Evolutionary conservation across 2,888 invertebrate genomes (phyloP), one percentile per base, ranked within the genome.

Genomic region (Tryphoninae sp.): DNA sequence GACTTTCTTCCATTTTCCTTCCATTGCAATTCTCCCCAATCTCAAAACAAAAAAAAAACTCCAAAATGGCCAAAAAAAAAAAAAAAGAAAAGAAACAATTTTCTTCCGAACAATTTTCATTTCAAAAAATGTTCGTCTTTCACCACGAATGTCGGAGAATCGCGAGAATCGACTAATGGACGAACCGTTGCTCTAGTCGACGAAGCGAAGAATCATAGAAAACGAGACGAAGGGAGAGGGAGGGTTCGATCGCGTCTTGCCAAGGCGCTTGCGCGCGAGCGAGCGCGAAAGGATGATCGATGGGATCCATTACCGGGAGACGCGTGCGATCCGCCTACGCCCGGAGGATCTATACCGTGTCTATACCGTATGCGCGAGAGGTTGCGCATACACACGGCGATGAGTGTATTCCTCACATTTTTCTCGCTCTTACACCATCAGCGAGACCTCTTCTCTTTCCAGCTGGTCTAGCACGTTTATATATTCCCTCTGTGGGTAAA

Each of bases 291-390:
- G 87, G 85, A 89, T 89, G 89, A 89, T 89, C 87, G 88, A 89
- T 88, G 88, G 84, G 87, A 87, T 88, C 88, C 89, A 89, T 89
- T 89, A 88, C 86, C 87, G 83, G 84, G 86, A 86, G 86, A 87
- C 87, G 89, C 86, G 85, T 87, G 87, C 88, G 88, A 88, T 88
- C 88, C 89, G 89, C 89, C 89, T 86, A 89, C 89, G 87, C 88
- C 88, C 86, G 80, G 85, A 88, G 87, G 86, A 87, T 76, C 82
- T 72, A 62, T 58, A 65, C 69, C 42, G 42, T 26, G 55, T 71
- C 67, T 72, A 80, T 71, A 74, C 40, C 42, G 61, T 65, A 74
- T 65, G 53, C 71, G 49, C 42, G 8, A 68, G 65, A 64, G 40
- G 26, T 59, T 40, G 40, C 23, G 65, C 26, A 74, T 64, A 69